These are phyloP conservation scores for Pyrrhopygopsis socrates DNA, from an alignment of 2,888 invertebrate species.

Conservation along the genomic window DNA sequence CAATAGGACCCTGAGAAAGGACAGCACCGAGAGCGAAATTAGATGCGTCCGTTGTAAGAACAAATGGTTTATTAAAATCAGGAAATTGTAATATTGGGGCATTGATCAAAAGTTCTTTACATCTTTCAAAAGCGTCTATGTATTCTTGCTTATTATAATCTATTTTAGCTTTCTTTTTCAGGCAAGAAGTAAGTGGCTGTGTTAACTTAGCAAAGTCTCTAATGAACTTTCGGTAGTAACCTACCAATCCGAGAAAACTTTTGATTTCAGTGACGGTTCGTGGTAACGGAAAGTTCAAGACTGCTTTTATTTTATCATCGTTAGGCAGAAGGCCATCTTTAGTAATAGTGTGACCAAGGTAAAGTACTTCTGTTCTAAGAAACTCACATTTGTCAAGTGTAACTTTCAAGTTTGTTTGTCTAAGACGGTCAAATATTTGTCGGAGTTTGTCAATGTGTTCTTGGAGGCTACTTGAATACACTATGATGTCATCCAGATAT, in stretches of 20 bases:
- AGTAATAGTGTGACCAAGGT: slow-evolving; percentile 76
- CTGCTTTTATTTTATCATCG: slow-evolving; percentile 80
- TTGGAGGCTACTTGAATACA: slow-evolving; percentile 83
- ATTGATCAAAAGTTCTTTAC: slow-evolving; percentile 23
- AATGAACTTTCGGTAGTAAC: neutral
- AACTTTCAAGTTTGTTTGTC: neutral
- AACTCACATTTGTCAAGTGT: neutral
- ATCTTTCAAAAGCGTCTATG: neutral
- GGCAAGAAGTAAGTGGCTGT: neutral
- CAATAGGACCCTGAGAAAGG: neutral
- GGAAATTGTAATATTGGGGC: slow-evolving; percentile 46
- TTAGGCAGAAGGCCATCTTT: slow-evolving; percentile 54
- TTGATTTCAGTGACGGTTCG: neutral
- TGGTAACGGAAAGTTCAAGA: slow-evolving; percentile 67
- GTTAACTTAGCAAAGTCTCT: neutral
- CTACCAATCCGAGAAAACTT: neutral
- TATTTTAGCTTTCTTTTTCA: neutral
- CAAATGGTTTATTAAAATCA: slow-evolving; percentile 53
- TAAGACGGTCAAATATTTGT: slow-evolving; percentile 71
- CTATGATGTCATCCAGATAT: slow-evolving; percentile 84
- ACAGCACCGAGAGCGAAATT: slow-evolving; percentile 22
- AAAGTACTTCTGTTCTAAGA: slow-evolving; percentile 15
- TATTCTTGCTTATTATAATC: neutral
- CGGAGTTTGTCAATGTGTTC: slow-evolving; percentile 71
- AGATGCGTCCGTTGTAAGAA: slow-evolving; percentile 60